Percentiles rank a stretch among this genome's conserved stretches.
phyloP scores from a whole-genome alignment of 2,797 vertebrate species.

The Hoplostethus mediterraneus region DNA sequence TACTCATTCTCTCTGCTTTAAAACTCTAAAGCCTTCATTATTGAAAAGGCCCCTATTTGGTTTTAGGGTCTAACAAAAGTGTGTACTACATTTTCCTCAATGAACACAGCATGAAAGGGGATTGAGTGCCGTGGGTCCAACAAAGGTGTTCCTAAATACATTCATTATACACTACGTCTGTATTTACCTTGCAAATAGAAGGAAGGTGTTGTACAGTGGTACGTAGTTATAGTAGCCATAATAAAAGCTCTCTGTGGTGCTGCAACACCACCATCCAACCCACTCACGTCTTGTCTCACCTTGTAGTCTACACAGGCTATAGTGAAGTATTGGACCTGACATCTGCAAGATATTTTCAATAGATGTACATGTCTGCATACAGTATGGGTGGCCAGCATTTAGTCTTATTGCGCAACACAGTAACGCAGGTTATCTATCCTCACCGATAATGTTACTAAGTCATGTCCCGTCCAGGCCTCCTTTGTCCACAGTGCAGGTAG shows the following conservation, averaged over 20 bases:
- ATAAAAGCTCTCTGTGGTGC: conserved; percentile 36
- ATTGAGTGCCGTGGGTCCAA: conserved; percentile 46
- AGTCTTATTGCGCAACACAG: conserved; percentile 9
- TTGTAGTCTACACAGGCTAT: neutral
- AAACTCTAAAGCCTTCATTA: conserved; percentile 73
- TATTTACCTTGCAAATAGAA: conserved; percentile 46
- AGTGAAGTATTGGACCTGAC: neutral
- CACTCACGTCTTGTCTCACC: neutral
- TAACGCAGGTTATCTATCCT: neutral
- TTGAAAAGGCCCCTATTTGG: conserved; percentile 65
- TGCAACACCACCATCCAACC: conserved; percentile 12
- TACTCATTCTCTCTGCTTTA: conserved; percentile 69
- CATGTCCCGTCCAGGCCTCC: conserved; percentile 28
- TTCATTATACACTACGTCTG: conserved; percentile 56
- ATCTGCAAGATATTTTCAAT: conserved; percentile 17
- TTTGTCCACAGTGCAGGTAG: conserved; percentile 35
- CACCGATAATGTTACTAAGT: conserved; percentile 30
- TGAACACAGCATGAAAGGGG: conserved; percentile 58
- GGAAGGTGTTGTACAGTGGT: conserved; percentile 38
- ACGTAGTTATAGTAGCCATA: conserved; percentile 20
- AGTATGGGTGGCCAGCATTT: no score
- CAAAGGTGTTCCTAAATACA: conserved; percentile 43
- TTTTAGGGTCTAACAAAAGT: conserved; percentile 65
- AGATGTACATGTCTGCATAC: neutral
- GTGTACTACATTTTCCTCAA: conserved; percentile 48